phyloP scores from a whole-genome alignment of 2,113 vertebrate genomes.

The Apistogramma diplotaenia region DNA sequence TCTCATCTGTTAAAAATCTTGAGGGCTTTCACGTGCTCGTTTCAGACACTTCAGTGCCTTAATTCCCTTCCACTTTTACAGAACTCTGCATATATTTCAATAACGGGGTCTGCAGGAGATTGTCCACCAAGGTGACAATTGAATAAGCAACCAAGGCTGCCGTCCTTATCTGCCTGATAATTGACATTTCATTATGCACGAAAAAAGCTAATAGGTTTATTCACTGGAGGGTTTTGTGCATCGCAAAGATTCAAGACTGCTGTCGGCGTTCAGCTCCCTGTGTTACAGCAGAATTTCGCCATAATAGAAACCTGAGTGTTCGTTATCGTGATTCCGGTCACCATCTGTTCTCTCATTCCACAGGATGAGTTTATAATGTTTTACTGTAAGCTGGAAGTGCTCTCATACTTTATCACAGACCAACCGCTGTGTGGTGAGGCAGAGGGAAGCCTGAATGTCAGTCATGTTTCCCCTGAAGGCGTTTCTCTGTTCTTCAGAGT shows the following conservation, averaged over 20 bases:
- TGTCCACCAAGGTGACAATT: not conserved
- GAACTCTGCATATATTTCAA: not conserved
- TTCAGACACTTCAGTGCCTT: not conserved
- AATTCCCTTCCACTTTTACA: not conserved
- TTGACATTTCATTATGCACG: not conserved
- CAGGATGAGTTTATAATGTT: not conserved
- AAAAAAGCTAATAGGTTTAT: not conserved
- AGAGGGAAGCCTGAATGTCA: not conserved
- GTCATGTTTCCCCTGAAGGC: not conserved
- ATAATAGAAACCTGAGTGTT: not conserved
- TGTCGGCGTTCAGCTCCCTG: not conserved
- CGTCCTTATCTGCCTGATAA: not conserved
- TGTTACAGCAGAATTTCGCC: not conserved
- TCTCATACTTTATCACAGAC: conserved; percentile 1
- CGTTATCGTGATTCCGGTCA: not conserved
- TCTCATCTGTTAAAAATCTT: not conserved
- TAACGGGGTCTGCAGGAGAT: not conserved
- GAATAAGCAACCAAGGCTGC: not conserved
- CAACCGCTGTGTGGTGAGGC: not conserved
- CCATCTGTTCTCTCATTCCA: not conserved
- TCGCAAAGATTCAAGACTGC: not conserved
- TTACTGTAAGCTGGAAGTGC: not conserved
- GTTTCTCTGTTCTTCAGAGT: not conserved
- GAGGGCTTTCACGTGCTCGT: not conserved
- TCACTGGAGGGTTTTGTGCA: not conserved